Conservation (phyloP, 2,113 vertebrate species). For the Noctilio leporinus region DNA sequence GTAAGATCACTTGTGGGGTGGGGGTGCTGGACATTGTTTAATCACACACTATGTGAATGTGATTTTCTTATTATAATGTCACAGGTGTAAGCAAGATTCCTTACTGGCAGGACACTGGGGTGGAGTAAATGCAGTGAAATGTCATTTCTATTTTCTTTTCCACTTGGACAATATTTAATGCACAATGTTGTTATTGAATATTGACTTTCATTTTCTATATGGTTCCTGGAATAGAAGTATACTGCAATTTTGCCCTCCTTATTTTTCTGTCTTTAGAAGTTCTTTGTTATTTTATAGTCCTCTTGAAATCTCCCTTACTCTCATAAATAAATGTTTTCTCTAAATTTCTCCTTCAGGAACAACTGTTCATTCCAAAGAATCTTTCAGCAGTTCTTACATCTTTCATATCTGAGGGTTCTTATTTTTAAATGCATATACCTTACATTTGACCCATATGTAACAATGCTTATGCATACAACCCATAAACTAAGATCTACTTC, state of each 20-base stretch:
- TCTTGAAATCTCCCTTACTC: not conserved
- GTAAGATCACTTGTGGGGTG: not conserved
- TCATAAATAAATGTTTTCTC: not conserved
- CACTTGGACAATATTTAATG: not conserved
- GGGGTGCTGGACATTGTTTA: not conserved
- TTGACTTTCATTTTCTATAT: not conserved
- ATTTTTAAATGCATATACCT: not conserved
- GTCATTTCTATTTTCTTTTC: not conserved
- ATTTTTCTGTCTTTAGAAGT: not conserved
- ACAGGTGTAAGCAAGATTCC: not conserved
- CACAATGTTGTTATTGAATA: not conserved
- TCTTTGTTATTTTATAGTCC: not conserved
- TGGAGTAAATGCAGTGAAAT: not conserved
- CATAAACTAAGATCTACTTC: not conserved
- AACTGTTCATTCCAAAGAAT: not conserved
- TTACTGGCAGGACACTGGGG: not conserved
- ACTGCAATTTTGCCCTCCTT: not conserved
- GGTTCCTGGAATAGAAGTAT: not conserved
- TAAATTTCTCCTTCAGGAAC: not conserved
- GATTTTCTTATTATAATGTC: not conserved
- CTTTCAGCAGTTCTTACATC: not conserved
- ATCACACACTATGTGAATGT: not conserved
- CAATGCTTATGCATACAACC: not conserved
- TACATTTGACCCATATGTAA: not conserved
- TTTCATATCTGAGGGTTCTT: not conserved